Base-by-base conservation (phyloP, 2,113 vertebrate genomes). In the Scomber colias region DNA sequence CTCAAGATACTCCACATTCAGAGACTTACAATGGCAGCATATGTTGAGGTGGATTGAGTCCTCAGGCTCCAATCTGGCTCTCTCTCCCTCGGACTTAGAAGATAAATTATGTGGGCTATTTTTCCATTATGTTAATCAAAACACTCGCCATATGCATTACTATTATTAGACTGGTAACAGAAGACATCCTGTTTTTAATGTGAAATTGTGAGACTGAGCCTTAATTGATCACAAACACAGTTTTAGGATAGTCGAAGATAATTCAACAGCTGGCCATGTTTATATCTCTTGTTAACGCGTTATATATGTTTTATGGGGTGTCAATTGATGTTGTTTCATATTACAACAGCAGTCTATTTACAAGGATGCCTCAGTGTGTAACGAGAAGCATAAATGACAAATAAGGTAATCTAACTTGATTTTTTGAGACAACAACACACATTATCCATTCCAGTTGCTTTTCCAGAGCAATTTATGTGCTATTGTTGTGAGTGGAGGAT, bases 91-190 rank as follows among this genome's bases (percentile, higher is more conserved):
- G 89, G 93, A 93, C 91, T 92, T 92, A 89, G 86, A 94, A 93
- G 92, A 95, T 94, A 93, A 94, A 95, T 95, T 89, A 92, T 66
- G 84, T 82, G 89, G 88, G 92, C 90, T 92, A 91, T 94, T 94
- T 93, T 94, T 93, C 91, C 89, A 95, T 94, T 94, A 95, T 94
- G 94, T 94, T 95, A 94, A 94, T 95, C 92, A 94, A 93, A 95
- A 92, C 88, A 89, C 86, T 93, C 86, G 71, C 93, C 92, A 94
- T 93, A 92, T 93, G 95, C 86, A 93, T 91, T 92, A 87, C 90
- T 90, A 93, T 93, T 94, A 95, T 93, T 93, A 92, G 91, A 87
- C 65, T 71, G 82, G 83, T 81, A 90, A 91, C 87, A 90, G 87
- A 93, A 93, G 87, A 92, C 90, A 92, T 91, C 80, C 75, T 85